Evolutionary conservation across 1,140 invertebrate species (phyloP), one percentile per base, ranked within the genome.

Genomic region (Brachionus plicatilis): DNA sequence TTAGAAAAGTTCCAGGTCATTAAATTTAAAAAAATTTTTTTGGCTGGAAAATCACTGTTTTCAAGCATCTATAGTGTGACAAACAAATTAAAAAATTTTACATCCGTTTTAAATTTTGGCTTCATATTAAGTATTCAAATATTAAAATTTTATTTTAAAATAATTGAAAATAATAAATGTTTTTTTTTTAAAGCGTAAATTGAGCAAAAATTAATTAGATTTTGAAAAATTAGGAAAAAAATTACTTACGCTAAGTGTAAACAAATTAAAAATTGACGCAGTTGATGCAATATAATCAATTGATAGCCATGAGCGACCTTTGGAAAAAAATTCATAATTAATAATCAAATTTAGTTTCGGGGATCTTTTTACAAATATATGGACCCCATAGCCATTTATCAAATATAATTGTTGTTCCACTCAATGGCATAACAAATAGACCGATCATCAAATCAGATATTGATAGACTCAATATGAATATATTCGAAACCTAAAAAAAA

Each of bases 211-310:
- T 37, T 6, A 2, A 37, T 29, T 0, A 37, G 33, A 37, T 37
- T 6, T 7, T 37, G 33, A 60, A 60, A 60, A 60, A 2, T n/a
- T n/a, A n/a, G n/a, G n/a, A n/a, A n/a, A n/a, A 37, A 37, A 47
- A 47, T 47, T 47, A 12, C 20, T 68, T 68, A 83, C 56, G 27
- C 80, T 83, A 8, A 83, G 33, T 43, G 60, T n/a, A 56, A 83
- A 68, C 14, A 83, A 50, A 47, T 83, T 83, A 56, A 83, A 83
- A n/a, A 83, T 83, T 45, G 60, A 68, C 20, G 82, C 82, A 24
- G 82, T 83, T 41, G 79, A 82, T 4, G 82, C 82, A 53, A 83
- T 68, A 37, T 83, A 83, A 83, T 83, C 82, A 33, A 83, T 56
- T 29, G 65, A 33, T 29, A 83, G 37, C 82, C 82, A 83, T 33